These are phyloP conservation scores for Marcusenius ussheri DNA, from an alignment of 2,113 vertebrate genomes.

Conservation along the genomic window DNA sequence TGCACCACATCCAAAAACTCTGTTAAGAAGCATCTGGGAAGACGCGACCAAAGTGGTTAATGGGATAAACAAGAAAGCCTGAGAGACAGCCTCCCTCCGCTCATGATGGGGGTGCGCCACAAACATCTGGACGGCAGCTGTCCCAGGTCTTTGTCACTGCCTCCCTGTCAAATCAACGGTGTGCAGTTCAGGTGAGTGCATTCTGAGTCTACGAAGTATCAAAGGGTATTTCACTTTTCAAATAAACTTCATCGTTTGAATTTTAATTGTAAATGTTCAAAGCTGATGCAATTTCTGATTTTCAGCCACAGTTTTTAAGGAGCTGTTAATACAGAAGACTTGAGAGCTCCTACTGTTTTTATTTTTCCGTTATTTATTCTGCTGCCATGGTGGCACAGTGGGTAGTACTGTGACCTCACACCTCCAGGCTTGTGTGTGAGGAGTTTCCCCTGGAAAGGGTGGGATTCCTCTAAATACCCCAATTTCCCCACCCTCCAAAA, in stretches of 20 bases:
- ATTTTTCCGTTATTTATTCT: neutral
- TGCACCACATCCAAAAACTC: neutral
- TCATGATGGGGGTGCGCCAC: neutral
- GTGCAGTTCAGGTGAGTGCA: neutral
- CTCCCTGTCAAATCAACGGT: neutral
- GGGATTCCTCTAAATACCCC: neutral
- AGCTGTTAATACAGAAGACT: neutral
- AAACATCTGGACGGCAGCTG: constrained; percentile 12
- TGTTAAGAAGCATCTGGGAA: constrained; percentile 7
- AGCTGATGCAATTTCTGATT: neutral
- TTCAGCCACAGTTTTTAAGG: neutral
- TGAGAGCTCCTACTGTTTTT: neutral
- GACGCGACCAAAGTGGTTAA: constrained; percentile 5
- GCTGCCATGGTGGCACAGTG: neutral
- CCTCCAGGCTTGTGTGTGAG: neutral
- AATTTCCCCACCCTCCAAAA: neutral
- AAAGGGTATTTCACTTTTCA: neutral
- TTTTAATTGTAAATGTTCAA: neutral
- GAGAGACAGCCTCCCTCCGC: constrained; percentile 7
- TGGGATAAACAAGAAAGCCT: neutral
- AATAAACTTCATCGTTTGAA: neutral
- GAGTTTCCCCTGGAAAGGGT: neutral
- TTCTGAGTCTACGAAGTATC: neutral
- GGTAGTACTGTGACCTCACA: neutral
- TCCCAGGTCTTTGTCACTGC: neutral